phyloP scores from a whole-genome alignment of 23 tunicate species.

The Halocynthia roretzi region DNA sequence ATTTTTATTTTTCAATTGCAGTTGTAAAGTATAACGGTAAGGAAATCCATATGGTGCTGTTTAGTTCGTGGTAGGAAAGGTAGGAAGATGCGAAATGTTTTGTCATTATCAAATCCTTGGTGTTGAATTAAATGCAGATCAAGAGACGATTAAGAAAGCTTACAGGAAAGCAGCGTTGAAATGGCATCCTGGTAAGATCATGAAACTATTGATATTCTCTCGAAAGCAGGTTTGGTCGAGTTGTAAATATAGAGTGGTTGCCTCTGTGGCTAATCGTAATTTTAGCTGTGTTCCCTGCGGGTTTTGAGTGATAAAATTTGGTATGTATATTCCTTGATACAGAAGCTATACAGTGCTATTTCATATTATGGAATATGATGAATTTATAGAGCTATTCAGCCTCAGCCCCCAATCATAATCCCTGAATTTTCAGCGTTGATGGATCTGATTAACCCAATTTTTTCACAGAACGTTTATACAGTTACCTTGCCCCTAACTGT shows the following conservation, averaged over 20 bases:
- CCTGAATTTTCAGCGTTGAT: background rate
- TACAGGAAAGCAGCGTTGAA: constrained; percentile 73
- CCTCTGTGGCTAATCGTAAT: too few species aligned
- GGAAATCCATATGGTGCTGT: too few species aligned
- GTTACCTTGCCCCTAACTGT: background rate
- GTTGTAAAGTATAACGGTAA: too few species aligned
- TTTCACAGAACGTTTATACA: background rate
- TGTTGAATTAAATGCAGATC: constrained; percentile 44
- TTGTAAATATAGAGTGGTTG: background rate
- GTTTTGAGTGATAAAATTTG: too few species aligned
- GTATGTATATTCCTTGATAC: too few species aligned
- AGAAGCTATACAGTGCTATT: background rate
- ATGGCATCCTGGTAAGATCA: constrained; percentile 74
- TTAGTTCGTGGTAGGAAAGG: too few species aligned
- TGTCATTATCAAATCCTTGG: constrained; percentile 84
- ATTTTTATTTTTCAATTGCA: too few species aligned
- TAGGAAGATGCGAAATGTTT: too few species aligned
- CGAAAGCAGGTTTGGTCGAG: background rate
- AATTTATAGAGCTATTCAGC: background rate
- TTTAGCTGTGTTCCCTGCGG: too few species aligned
- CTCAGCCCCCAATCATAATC: too few species aligned
- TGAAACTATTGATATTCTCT: background rate
- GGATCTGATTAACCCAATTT: background rate
- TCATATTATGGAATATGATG: background rate
- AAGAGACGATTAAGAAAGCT: constrained; percentile 64